Evolutionary conservation across 1,140 invertebrate species (phyloP).

Genomic region (Thalassaphorura encarpata): DNA sequence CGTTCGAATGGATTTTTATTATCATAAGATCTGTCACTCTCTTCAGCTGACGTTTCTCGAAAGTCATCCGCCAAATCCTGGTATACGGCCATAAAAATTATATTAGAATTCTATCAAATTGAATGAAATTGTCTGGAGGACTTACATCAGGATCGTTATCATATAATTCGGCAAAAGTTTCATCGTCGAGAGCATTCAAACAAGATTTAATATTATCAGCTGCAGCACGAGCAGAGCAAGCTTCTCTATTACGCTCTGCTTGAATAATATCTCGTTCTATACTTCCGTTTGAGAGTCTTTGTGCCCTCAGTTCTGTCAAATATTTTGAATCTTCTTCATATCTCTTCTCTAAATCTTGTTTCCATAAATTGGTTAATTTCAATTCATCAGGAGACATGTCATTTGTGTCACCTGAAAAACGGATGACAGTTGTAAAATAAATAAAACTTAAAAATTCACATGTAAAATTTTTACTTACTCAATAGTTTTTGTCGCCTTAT

Average conservation of each 20-base stretch:
- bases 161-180: background rate
- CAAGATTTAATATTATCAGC: background rate
- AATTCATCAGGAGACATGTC: constrained; percentile 11
- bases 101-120: too few relatives aligned
- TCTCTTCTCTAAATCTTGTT: constrained; percentile 51
- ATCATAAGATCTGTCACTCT: too few relatives aligned
- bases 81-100: too few relatives aligned
- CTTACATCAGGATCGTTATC: background rate
- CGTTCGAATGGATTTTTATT: too few relatives aligned
- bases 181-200: background rate
- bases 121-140: too few relatives aligned
- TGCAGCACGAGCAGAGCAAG: background rate
- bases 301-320: constrained; percentile 48
- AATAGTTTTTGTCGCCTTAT: too few relatives aligned
- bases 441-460: too few relatives aligned
- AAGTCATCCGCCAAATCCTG: too few relatives aligned
- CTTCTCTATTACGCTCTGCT: background rate
- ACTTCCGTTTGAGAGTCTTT: background rate
- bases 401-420: background rate
- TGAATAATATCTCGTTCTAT: background rate
- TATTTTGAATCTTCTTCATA: constrained; percentile 55
- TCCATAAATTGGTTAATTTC: constrained; percentile 42
- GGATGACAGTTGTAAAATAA: too few relatives aligned
- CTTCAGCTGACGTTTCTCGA: too few relatives aligned
- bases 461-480: too few relatives aligned